phyloP scores from a whole-genome alignment of 2,113 vertebrate species.

The Rhabdornis inornatus region DNA sequence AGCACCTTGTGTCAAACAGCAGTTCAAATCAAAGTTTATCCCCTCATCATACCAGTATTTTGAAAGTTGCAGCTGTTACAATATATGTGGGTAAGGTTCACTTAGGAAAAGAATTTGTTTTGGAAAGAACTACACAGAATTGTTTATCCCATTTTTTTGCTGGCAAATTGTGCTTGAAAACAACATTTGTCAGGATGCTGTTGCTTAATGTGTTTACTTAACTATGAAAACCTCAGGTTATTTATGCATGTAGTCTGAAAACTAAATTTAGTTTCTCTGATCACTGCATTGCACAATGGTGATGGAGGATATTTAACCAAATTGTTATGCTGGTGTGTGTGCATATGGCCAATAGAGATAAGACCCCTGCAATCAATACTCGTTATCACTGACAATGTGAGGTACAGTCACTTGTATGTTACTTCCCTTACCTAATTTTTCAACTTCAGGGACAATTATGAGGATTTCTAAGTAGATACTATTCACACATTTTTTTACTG shows the following conservation, averaged over 20 bases:
- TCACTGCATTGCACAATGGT: background rate
- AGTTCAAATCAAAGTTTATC: background rate
- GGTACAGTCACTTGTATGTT: background rate
- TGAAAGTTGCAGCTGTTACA: background rate
- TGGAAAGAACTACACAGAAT: background rate
- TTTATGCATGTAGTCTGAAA: conserved; percentile 1
- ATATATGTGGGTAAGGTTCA: background rate
- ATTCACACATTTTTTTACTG: background rate
- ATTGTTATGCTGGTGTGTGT: background rate
- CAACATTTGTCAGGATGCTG: conserved; percentile 11
- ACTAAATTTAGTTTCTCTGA: background rate
- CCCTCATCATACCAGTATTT: background rate
- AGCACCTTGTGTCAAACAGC: background rate
- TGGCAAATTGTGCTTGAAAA: background rate
- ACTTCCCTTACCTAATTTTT: background rate
- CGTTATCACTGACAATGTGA: background rate
- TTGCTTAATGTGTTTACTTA: conserved; percentile 11
- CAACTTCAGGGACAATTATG: background rate
- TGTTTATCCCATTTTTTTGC: background rate
- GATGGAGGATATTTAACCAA: background rate
- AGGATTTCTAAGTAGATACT: background rate
- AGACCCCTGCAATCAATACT: background rate
- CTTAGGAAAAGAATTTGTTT: background rate
- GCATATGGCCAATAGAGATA: background rate
- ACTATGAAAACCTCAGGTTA: background rate